Conservation (phyloP, 2,888 invertebrate species). For the Sarcophaga rosellei region DNA sequence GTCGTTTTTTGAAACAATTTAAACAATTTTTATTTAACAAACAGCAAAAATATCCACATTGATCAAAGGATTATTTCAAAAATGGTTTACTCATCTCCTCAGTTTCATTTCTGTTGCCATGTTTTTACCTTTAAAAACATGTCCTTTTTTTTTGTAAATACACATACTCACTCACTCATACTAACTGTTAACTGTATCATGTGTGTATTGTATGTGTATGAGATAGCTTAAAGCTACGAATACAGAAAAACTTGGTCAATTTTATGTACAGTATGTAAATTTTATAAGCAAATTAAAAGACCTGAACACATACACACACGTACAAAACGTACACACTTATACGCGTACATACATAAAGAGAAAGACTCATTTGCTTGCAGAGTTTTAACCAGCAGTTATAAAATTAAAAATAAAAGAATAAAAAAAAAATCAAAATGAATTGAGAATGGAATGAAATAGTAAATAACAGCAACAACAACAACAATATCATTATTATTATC, state of each 20-base stretch:
- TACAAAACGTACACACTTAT: neutral
- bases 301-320: neutral
- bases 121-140: conserved; percentile 12
- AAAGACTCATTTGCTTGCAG: neutral
- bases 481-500: conserved; percentile 8
- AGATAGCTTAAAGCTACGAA: conserved; percentile 37
- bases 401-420: conserved; percentile 19
- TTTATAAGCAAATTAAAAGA: conserved; percentile 48
- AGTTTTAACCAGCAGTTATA: conserved; percentile 25
- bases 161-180: neutral
- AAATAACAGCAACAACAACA: neutral
- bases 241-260: conserved; percentile 25
- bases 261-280: conserved; percentile 43
- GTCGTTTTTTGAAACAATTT: conserved; percentile 1
- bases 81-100: conserved; percentile 4
- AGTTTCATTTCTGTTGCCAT: neutral
- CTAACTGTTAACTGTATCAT: neutral
- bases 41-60: conserved; percentile 41
- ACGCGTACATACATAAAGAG: neutral
- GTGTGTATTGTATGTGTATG: neutral
- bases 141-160: neutral
- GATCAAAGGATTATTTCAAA: conserved; percentile 47
- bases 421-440: neutral
- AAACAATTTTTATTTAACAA: conserved; percentile 44
- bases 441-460: conserved; percentile 31